Percentiles rank a stretch among this genome's conserved stretches.
Evolutionary conservation across 1,140 invertebrate species (phyloP).

Genomic region (Drosophila baimaii): DNA sequence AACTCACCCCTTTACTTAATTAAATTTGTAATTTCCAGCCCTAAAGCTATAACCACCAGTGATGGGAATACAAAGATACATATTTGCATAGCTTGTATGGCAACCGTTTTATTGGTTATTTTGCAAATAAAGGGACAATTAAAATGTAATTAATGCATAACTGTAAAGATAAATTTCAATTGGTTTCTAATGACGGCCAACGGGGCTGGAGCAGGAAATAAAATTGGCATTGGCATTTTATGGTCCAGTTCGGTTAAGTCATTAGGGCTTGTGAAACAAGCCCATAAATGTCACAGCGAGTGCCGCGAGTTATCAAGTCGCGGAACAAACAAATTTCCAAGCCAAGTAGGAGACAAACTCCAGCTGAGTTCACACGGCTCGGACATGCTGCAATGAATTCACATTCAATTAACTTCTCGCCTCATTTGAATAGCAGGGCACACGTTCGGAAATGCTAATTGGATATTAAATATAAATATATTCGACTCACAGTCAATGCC

Average conservation of each 20-base stretch:
- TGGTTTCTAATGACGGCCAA: conserved; percentile 31
- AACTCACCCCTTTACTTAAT: no score
- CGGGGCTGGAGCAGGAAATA: conserved; percentile 22
- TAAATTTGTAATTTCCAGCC: background rate
- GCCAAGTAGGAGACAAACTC: conserved; percentile 36
- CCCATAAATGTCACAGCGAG: conserved; percentile 42
- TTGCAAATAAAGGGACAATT: conserved; percentile 42
- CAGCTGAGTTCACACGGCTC: conserved; percentile 48
- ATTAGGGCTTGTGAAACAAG: conserved; percentile 42
- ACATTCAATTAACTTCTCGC: conserved; percentile 49
- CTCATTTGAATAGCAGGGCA: conserved; percentile 54
- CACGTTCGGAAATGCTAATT: conserved; percentile 51
- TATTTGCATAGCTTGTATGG: conserved; percentile 7
- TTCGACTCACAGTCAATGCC: conserved; percentile 48
- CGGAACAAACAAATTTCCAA: conserved; percentile 37
- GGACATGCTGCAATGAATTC: conserved; percentile 48
- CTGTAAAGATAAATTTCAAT: conserved; percentile 40
- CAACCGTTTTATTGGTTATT: conserved; percentile 25
- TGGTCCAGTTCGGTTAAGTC: conserved; percentile 30
- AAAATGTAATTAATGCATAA: conserved; percentile 28
- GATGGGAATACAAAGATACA: background rate
- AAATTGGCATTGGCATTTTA: conserved; percentile 15
- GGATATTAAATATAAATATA: conserved; percentile 50
- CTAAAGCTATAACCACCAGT: background rate
- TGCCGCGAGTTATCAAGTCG: conserved; percentile 32